These are phyloP conservation scores for Pimephales promelas DNA, from an alignment of 2,113 vertebrate species.

Conservation along the genomic window DNA sequence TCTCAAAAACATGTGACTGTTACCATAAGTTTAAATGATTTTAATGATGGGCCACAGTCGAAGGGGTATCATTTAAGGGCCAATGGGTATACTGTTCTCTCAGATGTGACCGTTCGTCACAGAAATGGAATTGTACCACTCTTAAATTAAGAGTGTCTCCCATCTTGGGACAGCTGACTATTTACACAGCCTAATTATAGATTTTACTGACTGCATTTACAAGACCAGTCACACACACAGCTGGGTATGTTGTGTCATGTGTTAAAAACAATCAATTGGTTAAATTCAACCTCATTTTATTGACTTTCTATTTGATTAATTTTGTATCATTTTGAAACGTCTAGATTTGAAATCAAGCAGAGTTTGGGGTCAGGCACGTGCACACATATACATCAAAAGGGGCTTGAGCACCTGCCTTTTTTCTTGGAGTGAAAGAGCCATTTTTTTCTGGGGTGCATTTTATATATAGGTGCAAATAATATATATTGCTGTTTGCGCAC, in stretches of 20 bases:
- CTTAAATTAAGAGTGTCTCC: conserved; percentile 56
- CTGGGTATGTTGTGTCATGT: not conserved
- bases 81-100: conserved; percentile 5
- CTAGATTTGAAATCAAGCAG: too few relatives aligned
- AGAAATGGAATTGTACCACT: conserved; percentile 47
- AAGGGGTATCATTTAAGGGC: not conserved
- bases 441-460: too few relatives aligned
- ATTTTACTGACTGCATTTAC: conserved; percentile 46
- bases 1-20: not conserved
- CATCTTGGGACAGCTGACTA: conserved; percentile 79
- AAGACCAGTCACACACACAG: not conserved
- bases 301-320: too few relatives aligned
- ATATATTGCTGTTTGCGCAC: too few relatives aligned
- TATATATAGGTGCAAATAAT: too few relatives aligned
- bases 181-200: conserved; percentile 75
- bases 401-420: too few relatives aligned
- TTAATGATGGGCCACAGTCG: not conserved
- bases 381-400: too few relatives aligned
- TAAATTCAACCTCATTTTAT: not conserved
- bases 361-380: too few relatives aligned
- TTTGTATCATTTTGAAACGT: too few relatives aligned
- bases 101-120: conserved; percentile 79
- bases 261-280: not conserved
- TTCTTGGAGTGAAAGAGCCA: too few relatives aligned
- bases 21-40: not conserved